Conservation (phyloP, 2,113 vertebrate species). For the Paradoxurus hermaphroditus region DNA sequence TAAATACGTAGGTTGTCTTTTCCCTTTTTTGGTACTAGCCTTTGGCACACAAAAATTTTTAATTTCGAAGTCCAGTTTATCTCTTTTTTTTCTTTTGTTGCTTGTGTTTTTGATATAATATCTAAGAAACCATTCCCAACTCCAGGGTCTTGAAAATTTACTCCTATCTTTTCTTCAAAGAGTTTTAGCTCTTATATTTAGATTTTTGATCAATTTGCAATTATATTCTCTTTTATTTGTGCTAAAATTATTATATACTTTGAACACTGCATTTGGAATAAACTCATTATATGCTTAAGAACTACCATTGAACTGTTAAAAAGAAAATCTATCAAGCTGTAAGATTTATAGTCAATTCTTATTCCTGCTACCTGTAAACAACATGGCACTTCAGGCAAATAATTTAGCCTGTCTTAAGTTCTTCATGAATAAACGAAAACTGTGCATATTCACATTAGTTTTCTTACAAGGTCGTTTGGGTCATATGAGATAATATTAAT, state of each 20-base stretch:
- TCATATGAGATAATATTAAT: not conserved
- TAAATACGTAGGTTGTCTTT: conserved; percentile 4
- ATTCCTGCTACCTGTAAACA: not conserved
- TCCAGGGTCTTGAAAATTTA: conserved; percentile 27
- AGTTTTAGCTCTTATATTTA: conserved; percentile 30
- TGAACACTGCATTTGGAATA: conserved; percentile 26
- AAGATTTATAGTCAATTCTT: not conserved
- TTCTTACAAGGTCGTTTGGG: not conserved
- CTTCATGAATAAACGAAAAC: not conserved
- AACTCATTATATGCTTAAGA: not conserved
- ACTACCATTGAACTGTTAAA: not conserved
- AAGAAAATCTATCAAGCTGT: not conserved
- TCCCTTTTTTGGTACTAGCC: not conserved
- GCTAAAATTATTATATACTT: conserved; percentile 30
- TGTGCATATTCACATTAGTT: not conserved
- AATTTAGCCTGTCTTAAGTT: not conserved
- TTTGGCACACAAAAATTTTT: not conserved
- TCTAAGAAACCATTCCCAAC: not conserved
- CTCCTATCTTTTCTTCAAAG: not conserved
- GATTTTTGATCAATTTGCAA: not conserved
- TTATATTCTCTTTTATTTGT: conserved; percentile 20
- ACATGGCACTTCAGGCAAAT: not conserved
- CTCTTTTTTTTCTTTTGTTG: not conserved
- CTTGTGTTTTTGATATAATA: not conserved
- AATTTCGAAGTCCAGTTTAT: not conserved